phyloP scores from a whole-genome alignment of 35 echinoderm and acorn worm genomes.

The Anneissia japonica region DNA sequence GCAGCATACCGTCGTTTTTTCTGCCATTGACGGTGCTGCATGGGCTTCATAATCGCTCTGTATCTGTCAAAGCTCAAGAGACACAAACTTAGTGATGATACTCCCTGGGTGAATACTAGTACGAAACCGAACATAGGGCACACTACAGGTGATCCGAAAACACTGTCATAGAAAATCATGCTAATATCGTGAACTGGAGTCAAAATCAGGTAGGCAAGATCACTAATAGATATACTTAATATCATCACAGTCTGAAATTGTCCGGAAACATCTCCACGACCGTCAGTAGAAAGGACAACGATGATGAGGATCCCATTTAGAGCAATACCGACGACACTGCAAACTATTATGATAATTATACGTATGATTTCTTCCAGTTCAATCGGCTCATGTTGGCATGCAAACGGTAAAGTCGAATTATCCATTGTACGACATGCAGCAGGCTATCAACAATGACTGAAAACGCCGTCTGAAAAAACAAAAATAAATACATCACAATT shows the following conservation, averaged over 20 bases:
- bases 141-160: neutral
- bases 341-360: neutral
- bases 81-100: neutral
- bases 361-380: neutral
- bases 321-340: neutral
- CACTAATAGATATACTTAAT: neutral
- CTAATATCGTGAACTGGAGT: neutral
- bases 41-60: neutral
- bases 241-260: neutral
- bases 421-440: too few species aligned
- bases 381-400: too few species aligned
- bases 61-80: neutral
- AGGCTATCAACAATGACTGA: too few species aligned
- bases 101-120: neutral
- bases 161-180: neutral
- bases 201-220: neutral
- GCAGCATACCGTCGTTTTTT: neutral
- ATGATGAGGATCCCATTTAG: neutral
- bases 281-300: neutral
- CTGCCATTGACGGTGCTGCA: neutral
- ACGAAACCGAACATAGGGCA: neutral
- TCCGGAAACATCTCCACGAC: neutral
- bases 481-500: too few species aligned
- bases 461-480: too few species aligned
- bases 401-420: too few species aligned